phyloP scores from a whole-genome alignment of 2,797 vertebrate genomes.

The Allobates femoralis region DNA sequence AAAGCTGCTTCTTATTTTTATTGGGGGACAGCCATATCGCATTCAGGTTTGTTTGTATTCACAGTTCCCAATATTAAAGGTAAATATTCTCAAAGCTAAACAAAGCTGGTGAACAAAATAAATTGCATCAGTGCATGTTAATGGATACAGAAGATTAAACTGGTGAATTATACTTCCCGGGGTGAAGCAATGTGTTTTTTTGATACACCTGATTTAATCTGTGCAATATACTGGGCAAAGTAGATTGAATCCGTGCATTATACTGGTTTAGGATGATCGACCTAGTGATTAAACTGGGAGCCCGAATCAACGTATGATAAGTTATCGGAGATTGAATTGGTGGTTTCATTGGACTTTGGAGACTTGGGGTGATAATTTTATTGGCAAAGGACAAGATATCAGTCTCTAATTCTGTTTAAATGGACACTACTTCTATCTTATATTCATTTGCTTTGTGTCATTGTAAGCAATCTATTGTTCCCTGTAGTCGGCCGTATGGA shows the following conservation, averaged over 20 bases:
- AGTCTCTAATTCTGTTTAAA: constrained; percentile 6
- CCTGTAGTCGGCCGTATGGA: neutral
- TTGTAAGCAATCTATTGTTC: neutral
- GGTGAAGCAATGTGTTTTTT: constrained; percentile 25
- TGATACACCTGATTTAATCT: constrained; percentile 17
- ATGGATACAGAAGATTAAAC: constrained; percentile 24
- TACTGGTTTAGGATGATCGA: constrained; percentile 30
- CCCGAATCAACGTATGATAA: constrained; percentile 5
- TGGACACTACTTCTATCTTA: constrained; percentile 5
- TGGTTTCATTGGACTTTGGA: constrained; percentile 22
- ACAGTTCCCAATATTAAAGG: neutral
- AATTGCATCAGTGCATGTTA: constrained; percentile 24
- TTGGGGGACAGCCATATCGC: neutral
- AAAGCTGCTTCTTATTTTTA: too few species aligned
- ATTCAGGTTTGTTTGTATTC: neutral
- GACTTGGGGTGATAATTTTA: constrained; percentile 5
- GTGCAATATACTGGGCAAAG: constrained; percentile 14
- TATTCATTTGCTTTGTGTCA: neutral
- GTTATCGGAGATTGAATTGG: constrained; percentile 22
- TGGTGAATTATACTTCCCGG: constrained; percentile 30
- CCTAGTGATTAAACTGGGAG: constrained; percentile 25
- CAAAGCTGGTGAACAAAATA: constrained; percentile 3
- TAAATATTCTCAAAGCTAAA: neutral
- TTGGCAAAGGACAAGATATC: constrained; percentile 1
- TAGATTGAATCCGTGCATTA: constrained; percentile 27